Conservation (phyloP, 2,888 invertebrate species). For the Latheticus oryzae region DNA sequence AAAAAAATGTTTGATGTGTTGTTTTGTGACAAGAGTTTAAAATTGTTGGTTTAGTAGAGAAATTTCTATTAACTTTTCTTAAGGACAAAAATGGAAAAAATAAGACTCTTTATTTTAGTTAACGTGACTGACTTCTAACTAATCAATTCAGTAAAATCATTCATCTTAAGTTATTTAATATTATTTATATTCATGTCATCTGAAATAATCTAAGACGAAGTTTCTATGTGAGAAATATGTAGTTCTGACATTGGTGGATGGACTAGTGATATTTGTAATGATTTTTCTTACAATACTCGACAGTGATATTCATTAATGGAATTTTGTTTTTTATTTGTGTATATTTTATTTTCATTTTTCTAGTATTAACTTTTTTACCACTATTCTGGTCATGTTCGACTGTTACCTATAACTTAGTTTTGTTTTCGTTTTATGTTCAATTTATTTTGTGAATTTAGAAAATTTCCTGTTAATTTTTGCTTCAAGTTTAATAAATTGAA, state of each 20-base stretch:
- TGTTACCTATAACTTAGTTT: slow-evolving; percentile 31
- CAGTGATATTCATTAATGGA: slow-evolving; percentile 7
- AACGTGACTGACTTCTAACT: slow-evolving; percentile 38
- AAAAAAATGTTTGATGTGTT: slow-evolving; percentile 35
- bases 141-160: slow-evolving; percentile 26
- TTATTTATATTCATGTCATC: slow-evolving; percentile 32
- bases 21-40: slow-evolving; percentile 36
- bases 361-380: slow-evolving; percentile 8
- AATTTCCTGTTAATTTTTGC: slow-evolving; percentile 23
- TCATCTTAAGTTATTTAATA: slow-evolving; percentile 27
- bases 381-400: slow-evolving; percentile 32
- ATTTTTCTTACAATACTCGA: slow-evolving; percentile 6
- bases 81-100: slow-evolving; percentile 27
- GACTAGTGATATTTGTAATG: slow-evolving; percentile 29
- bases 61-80: slow-evolving; percentile 29
- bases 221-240: slow-evolving; percentile 27
- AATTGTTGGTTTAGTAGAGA: slow-evolving; percentile 35
- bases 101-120: slow-evolving; percentile 32
- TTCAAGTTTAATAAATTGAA: slow-evolving; percentile 28
- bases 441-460: slow-evolving; percentile 7
- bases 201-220: slow-evolving; percentile 22
- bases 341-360: slow-evolving; percentile 2
- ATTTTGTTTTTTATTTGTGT: slow-evolving; percentile 24
- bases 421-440: slow-evolving; percentile 22
- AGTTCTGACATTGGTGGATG: slow-evolving; percentile 24